Conservation (phyloP, 2,113 vertebrate genomes). For the Dolichotis patagonum region DNA sequence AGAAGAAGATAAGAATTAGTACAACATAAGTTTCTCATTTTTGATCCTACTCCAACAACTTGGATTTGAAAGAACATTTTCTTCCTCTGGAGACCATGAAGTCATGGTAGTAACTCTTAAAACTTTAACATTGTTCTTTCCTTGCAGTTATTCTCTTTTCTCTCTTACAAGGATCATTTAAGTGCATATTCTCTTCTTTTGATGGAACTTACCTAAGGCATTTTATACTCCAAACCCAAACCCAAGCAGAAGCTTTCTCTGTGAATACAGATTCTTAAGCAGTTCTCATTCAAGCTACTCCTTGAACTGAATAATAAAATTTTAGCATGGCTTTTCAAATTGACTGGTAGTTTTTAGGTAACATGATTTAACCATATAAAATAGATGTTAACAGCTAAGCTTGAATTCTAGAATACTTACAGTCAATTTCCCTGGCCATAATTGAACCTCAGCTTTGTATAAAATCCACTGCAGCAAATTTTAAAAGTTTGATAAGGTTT, state of each 20-base stretch:
- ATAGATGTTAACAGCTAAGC: conserved; percentile 15
- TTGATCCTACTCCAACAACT: not conserved
- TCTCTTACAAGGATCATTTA: not conserved
- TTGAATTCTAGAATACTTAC: conserved; percentile 11
- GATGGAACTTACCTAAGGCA: not conserved
- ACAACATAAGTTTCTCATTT: not conserved
- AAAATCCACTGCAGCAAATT: not conserved
- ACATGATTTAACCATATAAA: conserved; percentile 27
- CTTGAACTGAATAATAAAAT: not conserved
- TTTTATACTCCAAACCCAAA: not conserved
- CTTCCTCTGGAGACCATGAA: not conserved
- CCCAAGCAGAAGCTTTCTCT: not conserved
- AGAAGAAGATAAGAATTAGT: not conserved
- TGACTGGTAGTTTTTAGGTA: not conserved
- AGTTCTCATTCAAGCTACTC: not conserved
- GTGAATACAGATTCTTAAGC: not conserved
- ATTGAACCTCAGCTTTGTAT: not conserved
- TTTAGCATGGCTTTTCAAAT: not conserved
- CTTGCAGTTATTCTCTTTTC: not conserved
- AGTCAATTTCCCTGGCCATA: not conserved
- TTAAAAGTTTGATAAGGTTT: not conserved
- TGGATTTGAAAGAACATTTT: not conserved
- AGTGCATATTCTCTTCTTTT: not conserved
- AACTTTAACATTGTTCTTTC: not conserved
- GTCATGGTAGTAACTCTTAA: not conserved